Percentiles rank a stretch among this genome's conserved stretches.
Evolutionary conservation across 1,140 invertebrate species (phyloP).

Genomic region (Ridgeia piscesae): DNA sequence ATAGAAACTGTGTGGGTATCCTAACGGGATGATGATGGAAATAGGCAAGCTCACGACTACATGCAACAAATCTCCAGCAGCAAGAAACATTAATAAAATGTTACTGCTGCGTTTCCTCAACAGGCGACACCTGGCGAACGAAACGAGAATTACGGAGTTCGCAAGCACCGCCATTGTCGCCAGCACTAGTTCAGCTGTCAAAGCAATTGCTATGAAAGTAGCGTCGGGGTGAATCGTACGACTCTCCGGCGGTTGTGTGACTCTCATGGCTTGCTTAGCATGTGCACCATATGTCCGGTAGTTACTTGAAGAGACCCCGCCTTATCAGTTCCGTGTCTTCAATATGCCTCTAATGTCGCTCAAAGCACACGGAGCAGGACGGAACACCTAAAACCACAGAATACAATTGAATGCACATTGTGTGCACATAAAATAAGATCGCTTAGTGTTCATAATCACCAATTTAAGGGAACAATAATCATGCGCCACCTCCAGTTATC

Average conservation of each 20-base stretch:
- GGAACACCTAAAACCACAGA: neutral
- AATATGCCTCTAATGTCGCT: neutral
- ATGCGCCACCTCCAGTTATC: too few relatives aligned
- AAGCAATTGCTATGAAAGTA: neutral
- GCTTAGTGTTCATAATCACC: too few relatives aligned
- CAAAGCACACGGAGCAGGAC: neutral
- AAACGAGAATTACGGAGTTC: neutral
- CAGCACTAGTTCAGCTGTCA: neutral
- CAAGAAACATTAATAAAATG: neutral
- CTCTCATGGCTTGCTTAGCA: neutral
- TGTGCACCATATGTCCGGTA: neutral
- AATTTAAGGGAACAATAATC: too few relatives aligned
- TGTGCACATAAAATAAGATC: too few relatives aligned
- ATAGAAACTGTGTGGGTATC: neutral
- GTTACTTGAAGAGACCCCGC: neutral
- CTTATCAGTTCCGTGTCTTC: neutral
- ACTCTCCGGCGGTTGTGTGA: too few relatives aligned
- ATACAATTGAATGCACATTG: neutral
- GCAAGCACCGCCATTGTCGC: neutral
- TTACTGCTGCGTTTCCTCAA: neutral
- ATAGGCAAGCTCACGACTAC: neutral
- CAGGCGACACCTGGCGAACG: neutral
- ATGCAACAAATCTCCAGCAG: neutral
- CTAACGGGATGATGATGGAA: neutral
- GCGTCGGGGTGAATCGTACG: neutral